Evolutionary conservation across 2,888 invertebrate genomes (phyloP), one percentile per base, ranked within the genome.

Genomic region (Drosophila phalerata): DNA sequence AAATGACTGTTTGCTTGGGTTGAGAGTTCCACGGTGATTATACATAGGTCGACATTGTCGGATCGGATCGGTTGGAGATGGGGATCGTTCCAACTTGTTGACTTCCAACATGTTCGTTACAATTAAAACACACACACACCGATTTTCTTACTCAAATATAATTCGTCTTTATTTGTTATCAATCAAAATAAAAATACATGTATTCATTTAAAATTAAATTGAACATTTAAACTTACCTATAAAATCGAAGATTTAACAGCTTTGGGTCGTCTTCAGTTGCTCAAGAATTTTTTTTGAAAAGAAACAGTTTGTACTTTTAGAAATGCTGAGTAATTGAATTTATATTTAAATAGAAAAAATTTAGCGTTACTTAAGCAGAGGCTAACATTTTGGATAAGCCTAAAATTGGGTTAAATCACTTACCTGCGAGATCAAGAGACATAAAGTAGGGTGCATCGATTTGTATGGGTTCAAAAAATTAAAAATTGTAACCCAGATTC

Each of bases 31-130:
- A 32, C 37, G 65, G 49, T 68, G 84, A 69, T 75, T 69, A 77
- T 56, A 64, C 34, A 9, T 60, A 61, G 84, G 84, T 79, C 69
- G 76, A 22, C 64, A 48, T 22, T n/a, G 32, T 58, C 48, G 55
- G 48, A 51, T 62, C 49, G 56, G 47, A 28, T 56, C 55, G 53
- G 38, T 34, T 57, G 48, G 56, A 43, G 17, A 55, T 66, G 57
- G 58, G 51, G 25, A 22, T 19, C 38, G 11, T 8, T 45, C 43
- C 56, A 70, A 80, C 82, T 48, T 80, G 82, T 80, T 76, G 57
- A 65, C 57, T 56, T 49, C 51, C 67, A 82, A 78, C 82, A 85
- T 78, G 82, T 85, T 82, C 52, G 85, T 15, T 55, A n/a, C 47
- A 75, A 72, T 72, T 45, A 68, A 43, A 81, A 81, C 57, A 68